These are phyloP conservation scores for Sitobion miscanthi DNA, from an alignment of 1,140 invertebrate genomes.

Conservation along the genomic window DNA sequence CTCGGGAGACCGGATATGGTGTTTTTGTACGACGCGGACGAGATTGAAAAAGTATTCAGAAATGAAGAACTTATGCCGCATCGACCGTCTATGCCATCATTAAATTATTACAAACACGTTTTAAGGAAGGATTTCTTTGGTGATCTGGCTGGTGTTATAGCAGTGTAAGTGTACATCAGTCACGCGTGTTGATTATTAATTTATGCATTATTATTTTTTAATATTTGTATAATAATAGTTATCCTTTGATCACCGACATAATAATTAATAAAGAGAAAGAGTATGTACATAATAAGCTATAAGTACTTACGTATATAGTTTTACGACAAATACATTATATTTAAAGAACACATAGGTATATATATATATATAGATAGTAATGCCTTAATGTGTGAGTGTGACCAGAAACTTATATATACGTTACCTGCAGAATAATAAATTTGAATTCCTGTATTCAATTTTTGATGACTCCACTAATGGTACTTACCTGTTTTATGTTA, in stretches of 20 bases:
- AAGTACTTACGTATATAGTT: background rate
- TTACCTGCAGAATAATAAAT: background rate
- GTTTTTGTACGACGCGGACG: constrained; percentile 78
- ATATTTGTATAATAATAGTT: background rate
- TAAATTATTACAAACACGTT: constrained; percentile 79
- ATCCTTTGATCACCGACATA: background rate
- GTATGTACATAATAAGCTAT: background rate
- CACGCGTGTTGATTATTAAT: background rate
- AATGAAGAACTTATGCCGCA: constrained; percentile 78
- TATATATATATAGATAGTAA: background rate
- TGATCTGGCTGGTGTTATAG: constrained; percentile 76
- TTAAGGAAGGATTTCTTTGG: constrained; percentile 77
- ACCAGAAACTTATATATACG: background rate
- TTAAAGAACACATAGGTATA: background rate
- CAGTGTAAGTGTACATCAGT: constrained; percentile 72
- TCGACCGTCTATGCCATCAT: constrained; percentile 78
- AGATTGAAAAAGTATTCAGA: constrained; percentile 77
- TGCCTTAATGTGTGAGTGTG: background rate
- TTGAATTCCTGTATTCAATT: background rate
- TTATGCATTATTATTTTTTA: background rate
- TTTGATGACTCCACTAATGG: background rate
- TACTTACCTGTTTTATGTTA: constrained; percentile 55
- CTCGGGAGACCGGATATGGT: constrained; percentile 80
- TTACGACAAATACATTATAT: background rate
- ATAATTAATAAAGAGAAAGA: background rate